Conservation (phyloP, 2,888 invertebrate genomes). For the Oeneis ivallda region DNA sequence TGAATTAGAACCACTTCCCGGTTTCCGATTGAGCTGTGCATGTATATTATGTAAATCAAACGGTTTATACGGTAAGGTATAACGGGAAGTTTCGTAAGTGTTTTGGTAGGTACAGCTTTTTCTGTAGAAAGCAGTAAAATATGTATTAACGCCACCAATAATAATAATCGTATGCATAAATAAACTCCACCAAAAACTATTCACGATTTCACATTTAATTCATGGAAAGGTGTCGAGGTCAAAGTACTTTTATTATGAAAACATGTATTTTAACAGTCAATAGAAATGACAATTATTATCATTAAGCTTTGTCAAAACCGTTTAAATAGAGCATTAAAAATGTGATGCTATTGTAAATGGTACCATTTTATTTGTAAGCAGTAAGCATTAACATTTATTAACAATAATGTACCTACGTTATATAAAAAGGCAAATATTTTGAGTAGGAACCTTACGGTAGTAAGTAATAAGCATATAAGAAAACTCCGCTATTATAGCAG, state of each 20-base stretch:
- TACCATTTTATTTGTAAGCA: conserved; percentile 6
- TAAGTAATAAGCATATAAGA: neutral
- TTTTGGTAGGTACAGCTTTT: too few relatives aligned
- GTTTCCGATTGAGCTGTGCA: too few relatives aligned
- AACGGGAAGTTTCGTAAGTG: too few relatives aligned
- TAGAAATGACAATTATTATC: conserved; percentile 29
- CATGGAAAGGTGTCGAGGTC: conserved; percentile 41
- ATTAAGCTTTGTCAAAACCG: neutral
- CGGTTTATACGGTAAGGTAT: too few relatives aligned
- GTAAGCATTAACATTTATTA: too few relatives aligned
- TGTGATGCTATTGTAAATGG: conserved; percentile 5
- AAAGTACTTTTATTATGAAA: conserved; percentile 31
- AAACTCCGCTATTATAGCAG: neutral
- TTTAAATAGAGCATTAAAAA: conserved; percentile 17
- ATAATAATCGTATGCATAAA: too few relatives aligned
- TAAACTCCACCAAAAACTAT: conserved; percentile 14
- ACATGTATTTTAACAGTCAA: conserved; percentile 31
- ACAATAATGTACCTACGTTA: neutral
- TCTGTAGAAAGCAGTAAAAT: too few relatives aligned
- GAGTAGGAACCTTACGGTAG: too few relatives aligned
- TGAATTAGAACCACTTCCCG: too few relatives aligned
- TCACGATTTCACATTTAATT: conserved; percentile 37
- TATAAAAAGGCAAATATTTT: too few relatives aligned
- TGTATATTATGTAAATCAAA: too few relatives aligned
- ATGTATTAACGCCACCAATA: too few relatives aligned